Conservation (phyloP, 2,797 vertebrate genomes). For the Phoxinus dragarum region DNA sequence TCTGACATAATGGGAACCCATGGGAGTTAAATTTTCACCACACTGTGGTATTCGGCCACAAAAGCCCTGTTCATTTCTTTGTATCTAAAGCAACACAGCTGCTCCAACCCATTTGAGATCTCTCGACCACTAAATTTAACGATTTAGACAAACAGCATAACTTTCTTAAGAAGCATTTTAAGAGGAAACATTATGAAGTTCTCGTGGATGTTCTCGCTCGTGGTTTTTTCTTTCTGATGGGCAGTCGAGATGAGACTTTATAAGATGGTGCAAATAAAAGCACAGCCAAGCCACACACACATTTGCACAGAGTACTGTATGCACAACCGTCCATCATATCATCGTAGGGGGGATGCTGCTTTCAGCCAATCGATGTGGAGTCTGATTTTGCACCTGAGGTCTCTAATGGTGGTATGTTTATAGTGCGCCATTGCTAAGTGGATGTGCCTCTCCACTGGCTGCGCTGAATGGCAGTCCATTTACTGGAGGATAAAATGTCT, state of each 20-base stretch:
- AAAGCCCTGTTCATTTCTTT: slow-evolving; percentile 27
- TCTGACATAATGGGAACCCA: slow-evolving; percentile 46
- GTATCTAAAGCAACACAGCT: slow-evolving; percentile 11
- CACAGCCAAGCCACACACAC: slow-evolving; percentile 21
- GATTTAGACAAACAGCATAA: slow-evolving; percentile 1
- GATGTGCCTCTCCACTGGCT: slow-evolving; percentile 60
- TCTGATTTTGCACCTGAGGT: slow-evolving; percentile 62
- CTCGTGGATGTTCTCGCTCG: not conserved
- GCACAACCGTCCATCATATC: slow-evolving; percentile 40
- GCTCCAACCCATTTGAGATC: not conserved
- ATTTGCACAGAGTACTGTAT: slow-evolving; percentile 33
- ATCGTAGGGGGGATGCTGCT: slow-evolving; percentile 37
- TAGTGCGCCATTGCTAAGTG: slow-evolving; percentile 69
- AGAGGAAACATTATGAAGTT: not conserved
- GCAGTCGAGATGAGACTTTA: slow-evolving; percentile 2
- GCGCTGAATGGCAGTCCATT: slow-evolving; percentile 64
- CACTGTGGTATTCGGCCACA: slow-evolving; percentile 13
- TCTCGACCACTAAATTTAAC: not conserved
- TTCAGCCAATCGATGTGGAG: slow-evolving; percentile 60
- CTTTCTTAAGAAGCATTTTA: slow-evolving; percentile 4
- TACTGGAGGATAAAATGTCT: slow-evolving; percentile 62
- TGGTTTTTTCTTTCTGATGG: not conserved
- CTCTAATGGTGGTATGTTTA: slow-evolving; percentile 71
- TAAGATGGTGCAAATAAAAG: not conserved
- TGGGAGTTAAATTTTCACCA: slow-evolving; percentile 15